Conservation (phyloP, 2,888 invertebrate species). For the Phytoseiulus persimilis region DNA sequence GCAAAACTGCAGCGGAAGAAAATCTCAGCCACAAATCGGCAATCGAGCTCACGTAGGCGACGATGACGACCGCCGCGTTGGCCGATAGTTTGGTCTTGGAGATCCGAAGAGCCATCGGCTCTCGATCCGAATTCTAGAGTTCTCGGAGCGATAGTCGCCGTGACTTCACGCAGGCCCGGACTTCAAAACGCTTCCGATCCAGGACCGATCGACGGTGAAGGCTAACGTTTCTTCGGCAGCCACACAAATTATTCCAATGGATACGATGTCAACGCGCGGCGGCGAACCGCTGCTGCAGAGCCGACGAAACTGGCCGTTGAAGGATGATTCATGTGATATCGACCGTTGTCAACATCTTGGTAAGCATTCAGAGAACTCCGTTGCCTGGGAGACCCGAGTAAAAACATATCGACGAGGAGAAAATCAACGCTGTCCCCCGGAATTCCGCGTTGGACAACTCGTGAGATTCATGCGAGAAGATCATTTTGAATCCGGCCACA, state of each 20-base stretch:
- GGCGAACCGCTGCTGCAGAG: not conserved
- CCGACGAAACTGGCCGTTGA: not conserved
- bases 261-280: not conserved
- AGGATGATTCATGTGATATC: not conserved
- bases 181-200: no score
- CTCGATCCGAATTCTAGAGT: no score
- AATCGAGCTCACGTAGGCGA: not conserved
- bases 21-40: not conserved
- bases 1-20: not conserved
- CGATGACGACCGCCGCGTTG: no score
- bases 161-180: no score
- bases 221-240: no score
- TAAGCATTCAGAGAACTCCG: not conserved
- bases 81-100: no score
- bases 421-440: not conserved
- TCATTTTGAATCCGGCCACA: not conserved
- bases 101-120: no score
- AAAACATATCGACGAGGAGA: not conserved
- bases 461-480: not conserved
- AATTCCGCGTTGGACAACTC: not conserved
- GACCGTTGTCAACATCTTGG: not conserved
- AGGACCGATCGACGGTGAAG: no score
- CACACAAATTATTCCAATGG: no score
- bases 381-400: not conserved
- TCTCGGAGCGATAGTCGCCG: no score